Base-by-base conservation (phyloP, 2,113 vertebrate species). In the Electrona antarctica region DNA sequence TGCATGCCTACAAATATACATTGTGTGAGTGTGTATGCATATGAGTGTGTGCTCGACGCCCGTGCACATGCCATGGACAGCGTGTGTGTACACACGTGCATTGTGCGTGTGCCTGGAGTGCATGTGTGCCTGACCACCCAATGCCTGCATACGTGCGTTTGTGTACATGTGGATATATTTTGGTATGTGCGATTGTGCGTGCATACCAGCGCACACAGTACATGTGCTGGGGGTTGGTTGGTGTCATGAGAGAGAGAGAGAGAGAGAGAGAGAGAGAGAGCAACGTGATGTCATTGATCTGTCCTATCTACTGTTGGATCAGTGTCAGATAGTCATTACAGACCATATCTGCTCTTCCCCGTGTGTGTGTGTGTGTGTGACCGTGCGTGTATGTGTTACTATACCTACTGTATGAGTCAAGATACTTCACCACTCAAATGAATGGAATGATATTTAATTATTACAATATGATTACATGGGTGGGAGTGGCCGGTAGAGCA, bases 261-360 rank as follows among this genome's bases (percentile, higher is more conserved):
- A 21, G 21, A 21, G 21, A 21, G 21, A 21, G 21, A 21, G 21
- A 21, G 33, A 41, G 33, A 41, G 29, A 2, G 29, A 33, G 29
- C 29, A 3, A 41, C 5, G 33, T 41, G 33, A 41, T 48, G 14
- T 11, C 52, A 4, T 7, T 64, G 51, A 41, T 64, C 60, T 49
- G 21, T 12, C 21, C 68, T 28, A 69, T 28, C 21, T 49, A 7
- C 12, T 63, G 51, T 64, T 14, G 45, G 51, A 72, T 21, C 62
- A 1, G 7, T 14, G n/a, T 72, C 61, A 64, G n/a, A 14, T 64
- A 6, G 28, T 55, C 50, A 64, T 56, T 69, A 28, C 48, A 12
- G n/a, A 10, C 60, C 60, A 14, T 14, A 47, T 62, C 60, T 62
- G 60, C 11, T 7, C 46, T 21, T 13, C 7, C 8, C 13, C 2